Percentiles rank a stretch among this genome's conserved stretches.
phyloP scores from a whole-genome alignment of 2,113 vertebrate species.

The Paramisgurnus dabryanus region DNA sequence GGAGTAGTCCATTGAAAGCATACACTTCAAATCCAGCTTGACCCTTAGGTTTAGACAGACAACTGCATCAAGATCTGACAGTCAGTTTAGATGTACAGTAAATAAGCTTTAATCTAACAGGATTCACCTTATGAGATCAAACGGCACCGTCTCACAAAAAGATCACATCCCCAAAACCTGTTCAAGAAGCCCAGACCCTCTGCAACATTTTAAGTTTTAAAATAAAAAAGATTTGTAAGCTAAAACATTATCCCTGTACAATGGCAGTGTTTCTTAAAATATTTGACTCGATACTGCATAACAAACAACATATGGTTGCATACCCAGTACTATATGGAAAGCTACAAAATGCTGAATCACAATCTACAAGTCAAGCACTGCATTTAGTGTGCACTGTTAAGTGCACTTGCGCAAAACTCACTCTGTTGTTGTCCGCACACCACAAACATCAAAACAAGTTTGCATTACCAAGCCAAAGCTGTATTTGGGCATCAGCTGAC shows the following conservation, averaged over 20 bases:
- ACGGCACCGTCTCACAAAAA: background rate
- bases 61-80: no score
- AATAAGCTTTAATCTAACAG: slow-evolving; percentile 36
- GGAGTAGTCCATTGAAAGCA: background rate
- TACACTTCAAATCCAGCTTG: background rate
- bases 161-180: background rate
- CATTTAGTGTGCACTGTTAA: background rate
- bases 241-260: no score
- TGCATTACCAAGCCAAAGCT: slow-evolving; percentile 66
- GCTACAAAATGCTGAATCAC: no score
- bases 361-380: no score
- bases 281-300: background rate
- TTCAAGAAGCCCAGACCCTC: background rate
- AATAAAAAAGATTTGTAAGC: no score
- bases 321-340: no score
- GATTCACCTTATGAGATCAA: slow-evolving; percentile 31
- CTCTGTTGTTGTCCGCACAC: background rate
- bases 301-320: background rate
- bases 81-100: background rate
- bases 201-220: background rate
- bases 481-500: slow-evolving; percentile 73
- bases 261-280: no score
- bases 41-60: background rate
- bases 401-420: background rate
- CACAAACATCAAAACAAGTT: slow-evolving; percentile 11